A percentile compares a stretch with the other conserved stretches of the same genome.
Conservation (phyloP, 2,888 invertebrate species). For the Tipula unca region DNA sequence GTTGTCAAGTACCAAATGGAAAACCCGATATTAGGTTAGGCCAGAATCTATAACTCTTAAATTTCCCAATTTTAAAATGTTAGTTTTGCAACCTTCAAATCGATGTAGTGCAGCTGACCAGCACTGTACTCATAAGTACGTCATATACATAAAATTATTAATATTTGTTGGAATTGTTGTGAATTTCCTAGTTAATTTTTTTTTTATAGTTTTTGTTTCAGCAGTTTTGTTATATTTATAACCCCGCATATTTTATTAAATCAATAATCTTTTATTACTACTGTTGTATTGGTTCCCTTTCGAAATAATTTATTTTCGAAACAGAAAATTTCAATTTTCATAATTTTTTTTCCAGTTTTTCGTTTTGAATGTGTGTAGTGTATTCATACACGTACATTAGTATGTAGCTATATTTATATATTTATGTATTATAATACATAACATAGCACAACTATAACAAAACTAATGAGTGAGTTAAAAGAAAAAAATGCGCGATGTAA, state of each 20-base stretch:
- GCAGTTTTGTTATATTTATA: neutral
- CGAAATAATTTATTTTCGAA: neutral
- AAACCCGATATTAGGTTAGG: no score
- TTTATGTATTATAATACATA: neutral
- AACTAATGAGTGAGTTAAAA: neutral
- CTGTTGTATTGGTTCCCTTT: neutral
- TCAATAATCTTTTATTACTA: neutral
- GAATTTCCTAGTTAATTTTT: neutral
- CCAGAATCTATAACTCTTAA: no score
- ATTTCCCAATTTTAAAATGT: no score
- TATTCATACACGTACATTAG: neutral
- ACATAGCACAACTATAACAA: neutral
- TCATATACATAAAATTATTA: neutral
- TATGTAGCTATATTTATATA: no score
- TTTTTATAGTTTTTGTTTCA: neutral
- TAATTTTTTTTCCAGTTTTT: neutral
- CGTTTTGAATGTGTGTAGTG: neutral
- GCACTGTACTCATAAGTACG: neutral
- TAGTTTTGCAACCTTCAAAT: no score
- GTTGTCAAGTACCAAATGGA: no score
- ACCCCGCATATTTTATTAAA: conserved; percentile 14
- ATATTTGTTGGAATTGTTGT: neutral
- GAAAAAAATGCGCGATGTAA: neutral
- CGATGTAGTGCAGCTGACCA: no score
- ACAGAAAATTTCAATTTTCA: neutral